phyloP scores from a whole-genome alignment of 2,797 vertebrate genomes.

The Lutjanus argentimaculatus region DNA sequence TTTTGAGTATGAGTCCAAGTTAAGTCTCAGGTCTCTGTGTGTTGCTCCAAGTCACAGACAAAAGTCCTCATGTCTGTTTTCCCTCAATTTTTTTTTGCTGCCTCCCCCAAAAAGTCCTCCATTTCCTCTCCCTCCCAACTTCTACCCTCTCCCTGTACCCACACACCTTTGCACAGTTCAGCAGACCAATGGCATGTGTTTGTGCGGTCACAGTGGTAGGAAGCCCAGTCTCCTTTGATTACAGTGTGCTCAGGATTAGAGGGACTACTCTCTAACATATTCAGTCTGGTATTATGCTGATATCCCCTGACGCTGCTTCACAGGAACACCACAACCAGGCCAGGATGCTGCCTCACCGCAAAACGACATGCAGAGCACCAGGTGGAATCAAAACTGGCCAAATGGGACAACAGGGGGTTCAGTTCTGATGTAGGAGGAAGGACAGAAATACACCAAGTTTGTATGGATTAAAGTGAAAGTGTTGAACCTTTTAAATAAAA shows the following conservation, averaged over 20 bases:
- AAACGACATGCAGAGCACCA: slow-evolving; percentile 54
- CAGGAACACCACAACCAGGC: slow-evolving; percentile 53
- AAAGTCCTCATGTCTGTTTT: neutral
- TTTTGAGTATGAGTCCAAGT: too few species aligned
- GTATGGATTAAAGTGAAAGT: slow-evolving; percentile 60
- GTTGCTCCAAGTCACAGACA: too few species aligned
- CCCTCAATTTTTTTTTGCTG: neutral
- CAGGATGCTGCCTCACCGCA: slow-evolving; percentile 44
- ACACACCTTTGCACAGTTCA: slow-evolving; percentile 56
- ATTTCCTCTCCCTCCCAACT: slow-evolving; percentile 29
- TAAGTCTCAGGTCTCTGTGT: too few species aligned
- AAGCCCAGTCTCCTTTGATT: slow-evolving; percentile 82
- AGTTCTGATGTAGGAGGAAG: slow-evolving; percentile 42
- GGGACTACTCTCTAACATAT: slow-evolving; percentile 81
- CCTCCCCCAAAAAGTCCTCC: neutral
- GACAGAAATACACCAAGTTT: slow-evolving; percentile 53
- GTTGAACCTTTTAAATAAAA: slow-evolving; percentile 74
- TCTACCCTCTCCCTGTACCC: slow-evolving; percentile 9
- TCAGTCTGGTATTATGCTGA: slow-evolving; percentile 83
- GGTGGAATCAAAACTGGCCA: slow-evolving; percentile 67
- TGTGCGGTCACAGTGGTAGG: slow-evolving; percentile 66
- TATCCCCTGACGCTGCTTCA: slow-evolving; percentile 74
- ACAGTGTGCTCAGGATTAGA: slow-evolving; percentile 83
- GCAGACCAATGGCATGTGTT: slow-evolving; percentile 52
- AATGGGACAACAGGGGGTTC: slow-evolving; percentile 51